phyloP scores from a whole-genome alignment of 1,140 invertebrate genomes.

The Tetramorium alpestre region DNA sequence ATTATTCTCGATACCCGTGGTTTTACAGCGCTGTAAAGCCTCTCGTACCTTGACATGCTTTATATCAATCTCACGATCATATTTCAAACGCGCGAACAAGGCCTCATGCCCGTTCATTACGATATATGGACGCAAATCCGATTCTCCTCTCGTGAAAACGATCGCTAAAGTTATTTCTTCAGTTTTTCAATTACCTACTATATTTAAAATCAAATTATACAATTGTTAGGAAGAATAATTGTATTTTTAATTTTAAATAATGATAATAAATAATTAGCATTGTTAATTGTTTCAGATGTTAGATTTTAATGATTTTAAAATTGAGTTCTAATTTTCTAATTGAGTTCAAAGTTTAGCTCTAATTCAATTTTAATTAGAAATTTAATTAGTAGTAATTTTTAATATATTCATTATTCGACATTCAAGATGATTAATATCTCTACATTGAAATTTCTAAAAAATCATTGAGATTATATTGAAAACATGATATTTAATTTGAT shows the following conservation, averaged over 20 bases:
- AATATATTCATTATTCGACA: not conserved
- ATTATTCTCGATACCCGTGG: constrained; percentile 65
- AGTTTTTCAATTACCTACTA: not conserved
- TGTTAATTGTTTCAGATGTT: not conserved
- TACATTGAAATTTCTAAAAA: not conserved
- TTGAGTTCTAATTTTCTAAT: not conserved
- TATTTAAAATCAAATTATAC: not conserved
- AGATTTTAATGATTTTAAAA: not conserved
- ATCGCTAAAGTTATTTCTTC: not conserved
- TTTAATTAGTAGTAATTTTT: not conserved
- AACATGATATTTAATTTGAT: not conserved
- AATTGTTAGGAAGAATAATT: not conserved
- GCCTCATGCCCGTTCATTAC: constrained; percentile 34
- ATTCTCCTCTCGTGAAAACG: not conserved
- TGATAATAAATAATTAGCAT: not conserved
- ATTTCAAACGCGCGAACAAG: constrained; percentile 72
- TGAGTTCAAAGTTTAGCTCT: not conserved
- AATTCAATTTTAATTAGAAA: not conserved
- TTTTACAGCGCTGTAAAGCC: constrained; percentile 74
- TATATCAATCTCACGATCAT: constrained; percentile 75
- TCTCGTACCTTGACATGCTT: constrained; percentile 60
- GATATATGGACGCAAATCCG: constrained; percentile 26
- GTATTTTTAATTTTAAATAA: not conserved
- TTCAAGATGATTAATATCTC: not conserved
- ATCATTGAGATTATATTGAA: not conserved